Base-by-base conservation (phyloP, 1,140 invertebrate genomes). In the Protaetia brevitarsis region DNA sequence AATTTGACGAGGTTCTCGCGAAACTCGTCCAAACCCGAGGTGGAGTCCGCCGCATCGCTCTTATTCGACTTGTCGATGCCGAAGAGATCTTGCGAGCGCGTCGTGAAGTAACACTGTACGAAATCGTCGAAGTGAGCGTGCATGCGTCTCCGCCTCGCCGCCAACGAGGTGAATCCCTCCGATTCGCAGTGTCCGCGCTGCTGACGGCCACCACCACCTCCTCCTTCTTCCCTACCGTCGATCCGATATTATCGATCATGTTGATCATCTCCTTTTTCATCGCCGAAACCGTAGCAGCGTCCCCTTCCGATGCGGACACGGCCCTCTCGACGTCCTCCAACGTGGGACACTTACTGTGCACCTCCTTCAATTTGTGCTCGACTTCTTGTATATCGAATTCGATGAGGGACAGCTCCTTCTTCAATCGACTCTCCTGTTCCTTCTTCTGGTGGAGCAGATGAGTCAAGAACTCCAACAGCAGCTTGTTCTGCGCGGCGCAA, bases 81-180 rank as follows among this genome's bases (percentile, higher is more conserved):
- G 65, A 87, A 81, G 19, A 91, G 72, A 69, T 92, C 90, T 76
- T 89, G 89, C 5, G 88, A 86, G 41, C 93, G 82, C 11, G 87
- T 85, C 13, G 86, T 84, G 73, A 95, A 92, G 78, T 96, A 97
- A 74, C 91, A 93, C 73, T 92, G 86, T 37, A 93, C 90, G 74
- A 97, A 90, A 77, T 96, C 94, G 66, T 95, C 90, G 80, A 96
- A 96, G 80, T 97, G 93, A 7, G 88, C 86, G 69, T 92, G 86
- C 81, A 96, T 88, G 65, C 92, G 82, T 66, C 89, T 86, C 71
- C 90, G 85, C 30, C 92, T 80, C 8, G 86, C 79, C 1, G 89
- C 85, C 16, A 92, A 76, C 1, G 86, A 82, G 1, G 83, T 69
- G 8, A 70, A 65, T 7, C 63, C 67, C 13, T 37, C 45, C 4